Evolutionary conservation across 1,140 invertebrate genomes (phyloP).

Genomic region (Coptotermes formosanus): DNA sequence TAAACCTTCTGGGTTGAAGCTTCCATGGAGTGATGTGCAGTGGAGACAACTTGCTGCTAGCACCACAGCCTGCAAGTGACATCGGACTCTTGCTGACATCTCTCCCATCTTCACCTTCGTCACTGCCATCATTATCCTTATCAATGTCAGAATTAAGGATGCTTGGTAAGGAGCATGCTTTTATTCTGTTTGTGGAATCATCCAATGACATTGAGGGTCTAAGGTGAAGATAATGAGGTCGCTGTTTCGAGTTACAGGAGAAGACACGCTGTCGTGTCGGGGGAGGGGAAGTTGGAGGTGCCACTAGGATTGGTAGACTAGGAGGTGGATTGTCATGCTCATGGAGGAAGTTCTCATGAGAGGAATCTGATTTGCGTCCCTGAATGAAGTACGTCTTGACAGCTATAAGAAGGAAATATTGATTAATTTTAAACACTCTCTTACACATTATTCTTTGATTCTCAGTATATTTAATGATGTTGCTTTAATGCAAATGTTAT

Average conservation of each 20-base stretch:
- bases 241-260: background rate
- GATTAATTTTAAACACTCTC: too few species aligned
- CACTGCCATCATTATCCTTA: slow-evolving; percentile 42
- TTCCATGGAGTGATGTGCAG: background rate
- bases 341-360: slow-evolving; percentile 23
- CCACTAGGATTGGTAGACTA: background rate
- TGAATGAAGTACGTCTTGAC: slow-evolving; percentile 80
- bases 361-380: slow-evolving; percentile 47
- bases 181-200: slow-evolving; percentile 26
- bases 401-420: slow-evolving; percentile 53
- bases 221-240: slow-evolving; percentile 21
- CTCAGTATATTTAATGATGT: too few species aligned
- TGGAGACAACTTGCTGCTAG: slow-evolving; percentile 45
- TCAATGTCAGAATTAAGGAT: slow-evolving; percentile 74
- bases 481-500: too few species aligned
- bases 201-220: background rate
- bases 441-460: too few species aligned
- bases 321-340: background rate
- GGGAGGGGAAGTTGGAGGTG: background rate
- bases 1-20: slow-evolving; percentile 1
- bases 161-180: slow-evolving; percentile 49
- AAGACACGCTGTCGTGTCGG: background rate
- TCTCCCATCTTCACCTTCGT: background rate
- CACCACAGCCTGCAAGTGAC: slow-evolving; percentile 55
- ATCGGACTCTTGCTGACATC: slow-evolving; percentile 57